These are phyloP conservation scores for Amblyopsis hoosieri DNA, from an alignment of 2,797 vertebrate species.

Conservation along the genomic window DNA sequence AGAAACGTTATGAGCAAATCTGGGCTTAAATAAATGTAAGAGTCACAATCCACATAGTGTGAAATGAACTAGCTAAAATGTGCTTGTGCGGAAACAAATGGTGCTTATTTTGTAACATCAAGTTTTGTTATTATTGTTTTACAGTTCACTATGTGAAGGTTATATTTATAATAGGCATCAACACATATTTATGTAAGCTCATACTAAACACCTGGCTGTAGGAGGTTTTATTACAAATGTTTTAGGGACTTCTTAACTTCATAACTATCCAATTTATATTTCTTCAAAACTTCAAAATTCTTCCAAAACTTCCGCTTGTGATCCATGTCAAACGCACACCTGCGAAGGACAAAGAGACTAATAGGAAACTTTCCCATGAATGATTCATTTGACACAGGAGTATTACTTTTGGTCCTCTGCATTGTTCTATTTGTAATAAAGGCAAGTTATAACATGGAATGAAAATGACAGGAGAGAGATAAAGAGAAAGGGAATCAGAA, in stretches of 20 bases:
- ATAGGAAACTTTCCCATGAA: conserved; percentile 29
- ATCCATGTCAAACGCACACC: background rate
- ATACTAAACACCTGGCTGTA: background rate
- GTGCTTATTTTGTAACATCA: conserved; percentile 2
- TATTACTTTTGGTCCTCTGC: conserved; percentile 5
- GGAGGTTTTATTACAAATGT: too few species aligned
- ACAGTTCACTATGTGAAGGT: conserved; percentile 25
- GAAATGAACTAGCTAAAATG: conserved; percentile 12
- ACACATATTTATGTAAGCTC: background rate
- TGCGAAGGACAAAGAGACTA: conserved; percentile 7
- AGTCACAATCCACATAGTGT: conserved; percentile 27
- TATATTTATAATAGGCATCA: conserved; percentile 11
- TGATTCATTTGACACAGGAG: conserved; percentile 35
- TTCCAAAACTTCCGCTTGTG: too few species aligned
- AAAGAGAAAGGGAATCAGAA: background rate
- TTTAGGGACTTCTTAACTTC: too few species aligned
- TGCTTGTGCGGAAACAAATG: conserved; percentile 1
- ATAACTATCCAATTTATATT: too few species aligned
- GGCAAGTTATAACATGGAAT: conserved; percentile 19
- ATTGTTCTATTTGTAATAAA: conserved; percentile 18
- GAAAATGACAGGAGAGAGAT: conserved; percentile 10
- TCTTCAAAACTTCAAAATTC: too few species aligned
- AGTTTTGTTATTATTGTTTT: conserved; percentile 6
- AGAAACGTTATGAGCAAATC: conserved; percentile 40
- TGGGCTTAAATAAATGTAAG: conserved; percentile 34